Evolutionary conservation across 64 coral and sea anemone species (phyloP).

Genomic region (Platygyra sinensis): DNA sequence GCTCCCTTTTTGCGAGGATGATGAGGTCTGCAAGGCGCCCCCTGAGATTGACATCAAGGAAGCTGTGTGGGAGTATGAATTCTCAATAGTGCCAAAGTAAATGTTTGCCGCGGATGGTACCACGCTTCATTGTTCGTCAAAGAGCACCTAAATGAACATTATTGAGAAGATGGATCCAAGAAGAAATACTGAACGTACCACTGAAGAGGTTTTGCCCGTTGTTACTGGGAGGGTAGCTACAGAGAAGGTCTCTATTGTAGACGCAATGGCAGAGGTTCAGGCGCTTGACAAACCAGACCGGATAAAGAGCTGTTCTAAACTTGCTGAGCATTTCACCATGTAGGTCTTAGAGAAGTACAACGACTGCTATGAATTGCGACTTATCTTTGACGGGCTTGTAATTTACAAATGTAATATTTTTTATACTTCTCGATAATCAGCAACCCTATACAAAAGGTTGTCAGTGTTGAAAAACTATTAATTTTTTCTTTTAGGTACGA

Average conservation of each 20-base stretch:
- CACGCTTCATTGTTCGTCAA: conserved; percentile 58
- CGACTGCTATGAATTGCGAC: conserved; percentile 41
- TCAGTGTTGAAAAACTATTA: too few species aligned
- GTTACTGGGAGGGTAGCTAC: not conserved
- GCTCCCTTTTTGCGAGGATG: conserved; percentile 42
- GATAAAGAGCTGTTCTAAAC: conserved; percentile 59
- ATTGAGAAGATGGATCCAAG: conserved; percentile 39
- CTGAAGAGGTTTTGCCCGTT: not conserved
- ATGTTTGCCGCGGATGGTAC: conserved; percentile 68
- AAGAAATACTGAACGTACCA: not conserved
- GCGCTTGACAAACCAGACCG: conserved; percentile 57
- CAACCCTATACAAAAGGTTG: too few species aligned
- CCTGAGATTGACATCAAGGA: conserved; percentile 56
- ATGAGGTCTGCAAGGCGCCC: conserved; percentile 19
- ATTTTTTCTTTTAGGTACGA: not conserved
- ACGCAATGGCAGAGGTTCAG: conserved; percentile 55
- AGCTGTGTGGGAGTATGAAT: conserved; percentile 21
- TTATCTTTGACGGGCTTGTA: conserved; percentile 66
- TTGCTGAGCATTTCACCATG: conserved; percentile 58
- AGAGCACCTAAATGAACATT: conserved; percentile 61
- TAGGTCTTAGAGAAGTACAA: conserved; percentile 57
- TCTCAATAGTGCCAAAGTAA: conserved; percentile 39
- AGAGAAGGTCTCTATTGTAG: conserved; percentile 46
- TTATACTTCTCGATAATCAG: too few species aligned
- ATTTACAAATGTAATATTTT: not conserved